Base-by-base conservation (phyloP, 2,113 vertebrate species). In the Aegithalos caudatus region DNA sequence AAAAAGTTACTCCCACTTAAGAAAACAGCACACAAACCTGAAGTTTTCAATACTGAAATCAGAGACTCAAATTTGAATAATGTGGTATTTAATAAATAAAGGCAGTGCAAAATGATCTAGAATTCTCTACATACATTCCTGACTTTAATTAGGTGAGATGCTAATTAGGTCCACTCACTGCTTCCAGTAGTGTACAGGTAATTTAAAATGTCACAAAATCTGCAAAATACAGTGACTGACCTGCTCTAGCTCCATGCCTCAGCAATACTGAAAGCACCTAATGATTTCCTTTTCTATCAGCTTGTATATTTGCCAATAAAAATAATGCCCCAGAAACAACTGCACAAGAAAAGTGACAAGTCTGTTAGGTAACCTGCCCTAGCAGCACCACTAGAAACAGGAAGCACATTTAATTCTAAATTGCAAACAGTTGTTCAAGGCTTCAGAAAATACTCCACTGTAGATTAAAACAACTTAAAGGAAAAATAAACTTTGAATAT, bases 141-240 rank as follows among this genome's bases (percentile, higher is more conserved):
- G 96, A 97, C 94, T 88, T 96, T 98, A 98, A 98, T 98, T 98
- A 97, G 96, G 94, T 95, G 96, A 97, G 96, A 98, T 98, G 98
- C 98, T 99, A 99, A 99, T 99, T 99, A 98, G 98, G 98, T 98
- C 98, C 98, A 98, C 93, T 98, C 97, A 99, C 98, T 98, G 98
- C 98, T 99, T 97, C 97, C 96, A 98, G 98, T 98, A 98, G 98
- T 93, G 95, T 98, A 98, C 98, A 98, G 98, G 98, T 99, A 99
- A 99, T 99, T 99, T 98, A 97, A 97, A 98, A 98, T 98, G 98
- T 98, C 98, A 97, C 98, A 98, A 97, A 98, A 97, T 98, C 97
- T 96, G 94, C 91, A 85, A 97, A 97, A 98, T 21, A 88, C 97
- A 90, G 94, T 93, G 94, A 66, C 87, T 96, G 97, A 98, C 97